A percentile compares a stretch with the other conserved stretches of the same genome.
Evolutionary conservation across 1,140 invertebrate species (phyloP).

Genomic region (Frieseomelitta varia): DNA sequence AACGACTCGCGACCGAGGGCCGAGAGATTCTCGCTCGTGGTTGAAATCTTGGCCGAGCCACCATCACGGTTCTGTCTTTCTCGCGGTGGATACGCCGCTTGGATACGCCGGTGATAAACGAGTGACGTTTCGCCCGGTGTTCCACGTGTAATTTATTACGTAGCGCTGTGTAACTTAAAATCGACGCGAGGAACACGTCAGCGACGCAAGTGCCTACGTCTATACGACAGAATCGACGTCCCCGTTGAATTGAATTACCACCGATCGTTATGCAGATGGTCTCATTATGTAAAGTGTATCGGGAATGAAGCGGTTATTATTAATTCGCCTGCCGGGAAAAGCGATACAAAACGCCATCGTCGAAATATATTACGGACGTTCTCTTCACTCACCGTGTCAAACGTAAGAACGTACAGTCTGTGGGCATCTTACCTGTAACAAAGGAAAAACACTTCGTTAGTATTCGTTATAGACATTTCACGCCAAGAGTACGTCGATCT

Average conservation of each 20-base stretch:
- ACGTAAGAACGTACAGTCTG: not conserved
- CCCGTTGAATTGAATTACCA: constrained; percentile 26
- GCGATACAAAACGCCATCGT: not conserved
- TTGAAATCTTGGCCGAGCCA: not conserved
- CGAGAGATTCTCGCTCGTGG: not conserved
- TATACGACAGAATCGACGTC: not conserved
- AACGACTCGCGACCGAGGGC: constrained; percentile 46
- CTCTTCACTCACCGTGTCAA: not conserved
- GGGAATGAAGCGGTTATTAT: constrained; percentile 32
- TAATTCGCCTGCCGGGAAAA: constrained; percentile 9
- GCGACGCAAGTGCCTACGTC: not conserved
- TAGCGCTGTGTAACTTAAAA: not conserved
- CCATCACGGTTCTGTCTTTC: not conserved
- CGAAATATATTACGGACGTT: not conserved
- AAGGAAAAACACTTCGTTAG: constrained; percentile 5
- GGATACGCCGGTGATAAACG: not conserved
- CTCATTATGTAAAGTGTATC: constrained; percentile 18
- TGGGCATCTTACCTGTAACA: constrained; percentile 58
- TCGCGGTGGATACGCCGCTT: not conserved
- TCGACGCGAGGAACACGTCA: not conserved
- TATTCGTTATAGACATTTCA: not conserved
- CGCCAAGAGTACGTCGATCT: not conserved
- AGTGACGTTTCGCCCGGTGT: not conserved
- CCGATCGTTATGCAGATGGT: constrained; percentile 9
- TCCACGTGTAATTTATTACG: not conserved